Evolutionary conservation across 2,113 vertebrate genomes (phyloP).

Genomic region (Geococcyx californianus): DNA sequence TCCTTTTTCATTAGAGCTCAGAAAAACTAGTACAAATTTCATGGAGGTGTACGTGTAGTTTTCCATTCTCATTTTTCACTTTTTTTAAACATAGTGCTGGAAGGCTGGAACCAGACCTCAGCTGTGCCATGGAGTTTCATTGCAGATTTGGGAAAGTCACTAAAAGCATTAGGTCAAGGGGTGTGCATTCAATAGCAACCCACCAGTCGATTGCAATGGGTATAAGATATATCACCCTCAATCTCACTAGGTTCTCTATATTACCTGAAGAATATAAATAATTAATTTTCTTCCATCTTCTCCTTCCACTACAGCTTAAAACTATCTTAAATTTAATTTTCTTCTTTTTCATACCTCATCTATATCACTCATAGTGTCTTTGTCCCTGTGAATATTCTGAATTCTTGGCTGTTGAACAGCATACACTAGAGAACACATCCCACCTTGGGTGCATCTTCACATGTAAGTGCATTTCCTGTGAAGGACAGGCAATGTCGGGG

Average conservation of each 20-base stretch:
- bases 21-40: neutral
- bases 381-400: neutral
- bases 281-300: neutral
- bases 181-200: neutral
- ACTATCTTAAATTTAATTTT: neutral
- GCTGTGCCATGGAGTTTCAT: neutral
- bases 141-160: neutral
- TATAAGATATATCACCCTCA: neutral
- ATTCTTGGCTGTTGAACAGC: neutral
- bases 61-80: neutral
- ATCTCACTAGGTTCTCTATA: neutral
- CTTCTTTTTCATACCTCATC: neutral
- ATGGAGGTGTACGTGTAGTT: accelerated
- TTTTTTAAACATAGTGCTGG: neutral
- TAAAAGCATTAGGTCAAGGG: neutral
- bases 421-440: neutral
- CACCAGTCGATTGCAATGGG: neutral
- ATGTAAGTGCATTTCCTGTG: neutral
- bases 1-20: neutral
- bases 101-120: neutral
- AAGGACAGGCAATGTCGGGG: neutral
- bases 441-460: neutral
- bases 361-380: neutral
- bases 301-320: neutral
- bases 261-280: neutral